phyloP scores from a whole-genome alignment of 1,140 invertebrate species.

The Dendrolimus kikuchii region DNA sequence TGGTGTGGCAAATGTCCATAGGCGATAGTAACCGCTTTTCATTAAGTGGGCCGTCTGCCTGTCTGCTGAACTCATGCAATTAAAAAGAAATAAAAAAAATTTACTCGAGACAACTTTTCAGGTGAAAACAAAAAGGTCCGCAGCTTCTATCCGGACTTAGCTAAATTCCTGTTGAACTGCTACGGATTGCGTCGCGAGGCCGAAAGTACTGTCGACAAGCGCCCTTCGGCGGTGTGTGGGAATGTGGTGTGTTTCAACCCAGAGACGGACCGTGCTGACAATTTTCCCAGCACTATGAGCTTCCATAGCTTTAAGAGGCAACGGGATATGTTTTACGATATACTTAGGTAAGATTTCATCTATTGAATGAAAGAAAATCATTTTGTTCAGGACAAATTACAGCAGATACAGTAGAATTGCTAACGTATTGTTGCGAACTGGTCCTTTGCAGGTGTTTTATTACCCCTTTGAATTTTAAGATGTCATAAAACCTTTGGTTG shows the following conservation, averaged over 20 bases:
- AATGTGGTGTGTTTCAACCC: constrained; percentile 63
- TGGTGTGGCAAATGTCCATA: no score
- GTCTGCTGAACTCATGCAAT: no score
- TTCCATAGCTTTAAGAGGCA: constrained; percentile 89
- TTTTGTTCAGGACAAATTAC: no score
- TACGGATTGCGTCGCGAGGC: constrained; percentile 52
- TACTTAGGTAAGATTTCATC: constrained; percentile 66
- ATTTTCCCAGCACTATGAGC: constrained; percentile 82
- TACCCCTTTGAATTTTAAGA: no score
- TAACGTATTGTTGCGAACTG: constrained; percentile 10
- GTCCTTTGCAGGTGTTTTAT: no score
- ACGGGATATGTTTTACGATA: constrained; percentile 86
- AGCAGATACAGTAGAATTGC: background rate
- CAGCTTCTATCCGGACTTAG: constrained; percentile 50
- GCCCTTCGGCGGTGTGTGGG: constrained; percentile 12
- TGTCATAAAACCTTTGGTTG: no score
- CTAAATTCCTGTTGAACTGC: constrained; percentile 53
- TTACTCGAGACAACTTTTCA: constrained; percentile 1
- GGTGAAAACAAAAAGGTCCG: constrained; percentile 57
- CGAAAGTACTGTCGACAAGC: constrained; percentile 11
- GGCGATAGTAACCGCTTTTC: no score
- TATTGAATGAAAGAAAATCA: background rate
- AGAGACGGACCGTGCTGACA: constrained; percentile 87
- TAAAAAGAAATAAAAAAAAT: no score
- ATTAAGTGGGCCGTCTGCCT: no score